phyloP scores from a whole-genome alignment of 2,113 vertebrate genomes.

The human (Homo sapiens) region DNA sequence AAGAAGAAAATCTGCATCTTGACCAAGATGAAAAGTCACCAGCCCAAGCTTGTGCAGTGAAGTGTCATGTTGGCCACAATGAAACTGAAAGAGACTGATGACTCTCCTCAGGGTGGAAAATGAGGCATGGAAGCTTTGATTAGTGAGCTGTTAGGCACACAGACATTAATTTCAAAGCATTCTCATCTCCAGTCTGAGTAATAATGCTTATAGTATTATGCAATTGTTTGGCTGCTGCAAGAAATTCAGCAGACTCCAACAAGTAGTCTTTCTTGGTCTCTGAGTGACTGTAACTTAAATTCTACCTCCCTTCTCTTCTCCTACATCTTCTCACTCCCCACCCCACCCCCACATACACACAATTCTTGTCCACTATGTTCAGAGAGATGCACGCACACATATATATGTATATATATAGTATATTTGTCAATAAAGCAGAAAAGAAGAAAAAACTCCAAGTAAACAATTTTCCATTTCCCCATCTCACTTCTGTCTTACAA shows the following conservation, averaged over 20 bases:
- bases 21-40: not conserved
- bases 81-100: constrained; percentile 20
- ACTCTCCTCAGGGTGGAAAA: not conserved
- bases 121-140: not conserved
- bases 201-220: not conserved
- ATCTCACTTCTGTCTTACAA: not conserved
- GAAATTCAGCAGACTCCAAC: constrained; percentile 42
- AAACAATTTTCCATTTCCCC: not conserved
- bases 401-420: not conserved
- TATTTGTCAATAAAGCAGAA: constrained; percentile 28
- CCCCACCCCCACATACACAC: too few relatives aligned
- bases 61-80: not conserved
- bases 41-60: not conserved
- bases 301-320: not conserved
- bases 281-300: constrained; percentile 42
- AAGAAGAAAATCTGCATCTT: constrained; percentile 37
- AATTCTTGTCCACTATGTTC: not conserved
- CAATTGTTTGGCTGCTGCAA: constrained; percentile 20
- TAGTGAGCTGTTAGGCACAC: not conserved
- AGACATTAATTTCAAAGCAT: not conserved
- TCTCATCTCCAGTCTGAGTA: not conserved
- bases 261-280: not conserved
- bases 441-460: not conserved
- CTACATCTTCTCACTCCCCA: not conserved
- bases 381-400: not conserved